Evolutionary conservation across 1,140 invertebrate genomes (phyloP).

Genomic region (Drosophila leontia): DNA sequence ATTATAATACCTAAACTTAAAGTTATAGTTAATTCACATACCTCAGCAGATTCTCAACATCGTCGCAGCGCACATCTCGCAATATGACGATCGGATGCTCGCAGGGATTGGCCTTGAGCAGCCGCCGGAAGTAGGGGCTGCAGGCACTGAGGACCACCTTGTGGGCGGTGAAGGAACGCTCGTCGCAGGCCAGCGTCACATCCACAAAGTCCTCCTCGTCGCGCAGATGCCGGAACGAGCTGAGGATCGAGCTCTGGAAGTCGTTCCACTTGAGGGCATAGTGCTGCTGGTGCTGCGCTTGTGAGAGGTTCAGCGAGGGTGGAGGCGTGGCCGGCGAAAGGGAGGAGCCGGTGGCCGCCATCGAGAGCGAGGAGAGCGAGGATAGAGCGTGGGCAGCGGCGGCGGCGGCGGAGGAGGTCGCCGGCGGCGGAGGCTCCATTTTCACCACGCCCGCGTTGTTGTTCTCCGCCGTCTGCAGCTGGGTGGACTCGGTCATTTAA

Average conservation of each 20-base stretch:
- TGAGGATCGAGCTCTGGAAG: conserved; percentile 95
- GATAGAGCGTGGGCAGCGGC: conserved; percentile 57
- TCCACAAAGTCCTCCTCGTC: conserved; percentile 96
- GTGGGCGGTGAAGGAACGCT: conserved; percentile 94
- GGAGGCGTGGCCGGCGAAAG: conserved; percentile 67
- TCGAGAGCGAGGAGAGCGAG: conserved; percentile 66
- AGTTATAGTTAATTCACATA: conserved; percentile 44
- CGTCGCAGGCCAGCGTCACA: conserved; percentile 96
- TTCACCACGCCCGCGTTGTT: conserved; percentile 84
- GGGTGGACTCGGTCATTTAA: conserved; percentile 85
- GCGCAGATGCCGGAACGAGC: conserved; percentile 92
- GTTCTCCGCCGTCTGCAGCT: conserved; percentile 84
- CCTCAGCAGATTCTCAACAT: conserved; percentile 95
- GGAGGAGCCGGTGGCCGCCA: conserved; percentile 57
- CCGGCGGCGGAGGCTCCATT: conserved; percentile 84
- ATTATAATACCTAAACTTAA: background rate
- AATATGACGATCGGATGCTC: conserved; percentile 97
- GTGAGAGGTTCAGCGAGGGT: conserved; percentile 41
- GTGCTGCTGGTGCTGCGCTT: conserved; percentile 87
- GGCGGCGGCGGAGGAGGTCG: conserved; percentile 64
- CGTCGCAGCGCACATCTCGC: conserved; percentile 93
- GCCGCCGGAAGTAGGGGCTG: conserved; percentile 95
- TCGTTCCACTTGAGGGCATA: conserved; percentile 97
- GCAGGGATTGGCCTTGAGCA: conserved; percentile 96
- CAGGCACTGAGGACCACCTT: conserved; percentile 96